Conservation (phyloP, 2,797 vertebrate genomes). For the Sebastiscus albofasciatus region DNA sequence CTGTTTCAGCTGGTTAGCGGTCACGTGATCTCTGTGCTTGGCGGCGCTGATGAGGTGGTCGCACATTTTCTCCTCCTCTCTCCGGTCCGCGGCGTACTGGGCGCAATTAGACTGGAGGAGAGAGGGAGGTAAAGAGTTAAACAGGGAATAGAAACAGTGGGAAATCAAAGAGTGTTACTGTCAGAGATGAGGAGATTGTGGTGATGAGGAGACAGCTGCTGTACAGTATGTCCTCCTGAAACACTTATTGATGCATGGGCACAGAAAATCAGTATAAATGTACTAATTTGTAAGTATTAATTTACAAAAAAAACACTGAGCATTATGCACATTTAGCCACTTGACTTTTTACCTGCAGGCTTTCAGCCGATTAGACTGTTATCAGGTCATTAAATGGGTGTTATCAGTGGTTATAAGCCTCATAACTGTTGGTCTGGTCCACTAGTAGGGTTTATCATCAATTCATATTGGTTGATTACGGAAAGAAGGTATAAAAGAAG, state of each 20-base stretch:
- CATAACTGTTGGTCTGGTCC: too few species aligned
- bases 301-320: neutral
- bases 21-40: slow-evolving; percentile 98
- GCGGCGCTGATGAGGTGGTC: slow-evolving; percentile 98
- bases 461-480: too few species aligned
- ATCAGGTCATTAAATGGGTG: too few species aligned
- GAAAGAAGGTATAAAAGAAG: too few species aligned
- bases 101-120: slow-evolving; percentile 92
- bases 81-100: slow-evolving; percentile 95
- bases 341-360: neutral
- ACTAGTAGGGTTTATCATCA: too few species aligned
- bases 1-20: slow-evolving; percentile 98
- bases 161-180: neutral
- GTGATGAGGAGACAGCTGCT: neutral
- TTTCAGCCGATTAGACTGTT: neutral
- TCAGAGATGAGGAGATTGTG: neutral
- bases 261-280: neutral
- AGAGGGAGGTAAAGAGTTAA: neutral
- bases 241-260: neutral
- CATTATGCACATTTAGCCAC: neutral
- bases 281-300: neutral
- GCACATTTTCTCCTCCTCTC: slow-evolving; percentile 99
- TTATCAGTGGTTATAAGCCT: too few species aligned
- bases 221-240: neutral
- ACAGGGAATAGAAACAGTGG: neutral